A percentile compares a stretch with the other conserved stretches of the same genome.
Conservation (phyloP, 2,113 vertebrate genomes). For the Ictalurus punctatus region DNA sequence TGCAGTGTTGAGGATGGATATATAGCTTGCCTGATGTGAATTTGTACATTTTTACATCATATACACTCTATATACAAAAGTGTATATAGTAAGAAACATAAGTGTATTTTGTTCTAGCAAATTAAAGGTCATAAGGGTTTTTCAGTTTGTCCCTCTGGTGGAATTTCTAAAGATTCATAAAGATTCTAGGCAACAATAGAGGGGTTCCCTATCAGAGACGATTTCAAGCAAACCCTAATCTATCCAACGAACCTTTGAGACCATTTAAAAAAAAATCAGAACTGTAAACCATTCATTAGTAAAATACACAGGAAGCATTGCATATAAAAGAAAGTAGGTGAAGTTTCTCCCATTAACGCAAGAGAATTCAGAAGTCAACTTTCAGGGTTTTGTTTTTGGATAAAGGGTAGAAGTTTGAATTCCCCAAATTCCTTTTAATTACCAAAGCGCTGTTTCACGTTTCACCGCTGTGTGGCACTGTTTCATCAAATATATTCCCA, state of each 20-base stretch:
- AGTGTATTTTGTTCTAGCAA: neutral
- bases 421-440: neutral
- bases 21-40: neutral
- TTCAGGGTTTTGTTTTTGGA: no score
- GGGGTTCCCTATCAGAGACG: neutral
- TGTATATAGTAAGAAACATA: no score
- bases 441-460: neutral
- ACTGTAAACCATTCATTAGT: neutral
- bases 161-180: neutral
- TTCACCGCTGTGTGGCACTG: constrained; percentile 49
- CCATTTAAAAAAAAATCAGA: neutral
- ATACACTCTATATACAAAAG: neutral
- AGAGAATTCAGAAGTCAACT: neutral
- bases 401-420: neutral
- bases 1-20: neutral
- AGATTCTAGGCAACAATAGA: neutral
- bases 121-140: neutral
- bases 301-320: neutral
- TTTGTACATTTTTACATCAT: neutral
- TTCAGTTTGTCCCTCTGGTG: neutral
- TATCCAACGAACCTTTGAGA: neutral
- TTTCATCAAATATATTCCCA: constrained; percentile 34
- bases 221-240: neutral
- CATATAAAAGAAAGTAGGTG: neutral
- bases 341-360: neutral